phyloP scores from a whole-genome alignment of 2,113 vertebrate species.

The Talpa occidentalis region DNA sequence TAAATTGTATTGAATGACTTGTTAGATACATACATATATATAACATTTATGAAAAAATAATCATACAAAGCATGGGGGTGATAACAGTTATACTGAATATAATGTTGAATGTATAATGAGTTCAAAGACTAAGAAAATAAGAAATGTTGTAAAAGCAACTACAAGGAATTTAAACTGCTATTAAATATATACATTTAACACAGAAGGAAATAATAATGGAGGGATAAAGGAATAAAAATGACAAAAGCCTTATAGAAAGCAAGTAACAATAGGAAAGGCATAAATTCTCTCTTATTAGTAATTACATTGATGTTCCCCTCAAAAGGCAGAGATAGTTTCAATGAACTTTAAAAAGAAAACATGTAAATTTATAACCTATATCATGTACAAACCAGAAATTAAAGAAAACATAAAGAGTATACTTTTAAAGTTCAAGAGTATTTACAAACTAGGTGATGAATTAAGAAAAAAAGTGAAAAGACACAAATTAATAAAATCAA shows the following conservation, averaged over 20 bases:
- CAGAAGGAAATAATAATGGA: neutral
- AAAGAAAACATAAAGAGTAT: neutral
- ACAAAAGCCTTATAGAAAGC: neutral
- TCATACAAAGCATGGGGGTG: neutral
- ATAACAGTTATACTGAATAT: neutral
- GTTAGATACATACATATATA: neutral
- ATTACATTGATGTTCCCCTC: neutral
- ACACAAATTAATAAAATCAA: neutral
- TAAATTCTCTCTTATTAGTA: neutral
- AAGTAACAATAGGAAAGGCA: neutral
- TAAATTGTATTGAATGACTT: neutral
- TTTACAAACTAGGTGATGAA: neutral
- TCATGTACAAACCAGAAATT: neutral
- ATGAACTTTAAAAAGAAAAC: neutral
- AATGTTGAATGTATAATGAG: neutral
- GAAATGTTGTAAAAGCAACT: neutral
- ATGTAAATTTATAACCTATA: neutral
- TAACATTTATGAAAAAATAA: neutral
- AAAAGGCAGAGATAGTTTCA: neutral
- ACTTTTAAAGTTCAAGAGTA: neutral
- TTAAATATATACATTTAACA: neutral
- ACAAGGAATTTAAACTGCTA: neutral
- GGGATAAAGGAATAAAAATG: neutral
- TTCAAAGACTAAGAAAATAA: neutral
- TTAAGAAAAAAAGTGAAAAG: neutral